A percentile compares a stretch with the other conserved stretches of the same genome.
Evolutionary conservation across 2,797 vertebrate genomes (phyloP).

Genomic region (Fratercula arctica): DNA sequence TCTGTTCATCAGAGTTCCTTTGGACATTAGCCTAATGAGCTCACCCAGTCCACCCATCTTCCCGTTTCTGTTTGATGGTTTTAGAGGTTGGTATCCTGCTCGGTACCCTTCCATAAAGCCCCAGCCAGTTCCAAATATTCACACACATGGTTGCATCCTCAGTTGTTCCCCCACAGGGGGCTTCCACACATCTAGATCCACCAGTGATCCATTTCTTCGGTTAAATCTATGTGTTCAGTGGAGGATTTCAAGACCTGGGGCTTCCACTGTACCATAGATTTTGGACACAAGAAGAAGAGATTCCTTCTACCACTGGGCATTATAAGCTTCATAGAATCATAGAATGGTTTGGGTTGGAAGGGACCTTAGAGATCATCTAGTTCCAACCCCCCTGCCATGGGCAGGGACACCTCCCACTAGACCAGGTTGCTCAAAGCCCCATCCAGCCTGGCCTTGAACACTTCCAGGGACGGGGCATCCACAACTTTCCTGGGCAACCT

Average conservation of each 20-base stretch:
- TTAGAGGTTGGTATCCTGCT: background rate
- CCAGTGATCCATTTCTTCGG: accelerated
- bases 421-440: background rate
- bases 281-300: background rate
- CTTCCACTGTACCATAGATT: background rate
- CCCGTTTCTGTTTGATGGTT: background rate
- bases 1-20: background rate
- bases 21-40: background rate
- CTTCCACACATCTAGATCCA: background rate
- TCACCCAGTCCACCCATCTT: background rate
- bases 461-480: background rate
- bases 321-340: background rate
- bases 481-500: background rate
- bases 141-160: background rate
- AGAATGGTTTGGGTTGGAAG: background rate
- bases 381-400: background rate
- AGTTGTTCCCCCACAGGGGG: background rate
- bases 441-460: background rate
- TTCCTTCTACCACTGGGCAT: background rate
- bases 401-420: background rate
- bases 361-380: background rate
- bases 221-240: background rate
- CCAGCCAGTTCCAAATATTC: background rate
- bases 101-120: background rate
- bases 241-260: background rate